These are phyloP conservation scores for Helarctos malayanus DNA, from an alignment of 2,797 vertebrate genomes.

Conservation along the genomic window DNA sequence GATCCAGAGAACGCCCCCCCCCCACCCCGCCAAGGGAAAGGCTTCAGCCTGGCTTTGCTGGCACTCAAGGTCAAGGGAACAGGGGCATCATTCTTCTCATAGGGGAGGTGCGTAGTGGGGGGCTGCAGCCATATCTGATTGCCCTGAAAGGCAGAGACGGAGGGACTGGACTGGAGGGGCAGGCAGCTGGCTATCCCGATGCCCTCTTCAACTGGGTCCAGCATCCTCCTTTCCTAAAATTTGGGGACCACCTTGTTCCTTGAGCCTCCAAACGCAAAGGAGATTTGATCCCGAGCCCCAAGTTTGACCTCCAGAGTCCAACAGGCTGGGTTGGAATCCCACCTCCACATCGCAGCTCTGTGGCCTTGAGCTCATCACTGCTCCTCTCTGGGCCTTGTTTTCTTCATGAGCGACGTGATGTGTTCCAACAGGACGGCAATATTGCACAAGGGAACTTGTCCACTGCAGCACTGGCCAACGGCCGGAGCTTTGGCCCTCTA, in stretches of 20 bases:
- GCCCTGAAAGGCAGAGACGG: not conserved
- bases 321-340: not conserved
- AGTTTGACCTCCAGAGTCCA: not conserved
- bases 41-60: not conserved
- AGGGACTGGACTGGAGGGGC: not conserved
- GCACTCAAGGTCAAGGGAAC: constrained; percentile 18
- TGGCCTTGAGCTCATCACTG: not conserved
- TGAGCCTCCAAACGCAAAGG: not conserved
- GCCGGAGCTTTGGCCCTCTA: not conserved
- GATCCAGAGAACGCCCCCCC: not conserved
- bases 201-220: not conserved
- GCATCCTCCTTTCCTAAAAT: not conserved
- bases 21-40: not conserved
- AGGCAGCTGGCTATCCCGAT: not conserved
- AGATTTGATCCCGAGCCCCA: not conserved
- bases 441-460: no score
- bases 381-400: not conserved
- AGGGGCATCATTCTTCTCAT: not conserved
- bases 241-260: not conserved
- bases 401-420: not conserved
- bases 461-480: not conserved
- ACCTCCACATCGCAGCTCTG: not conserved
- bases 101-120: no score
- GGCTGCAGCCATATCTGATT: not conserved
- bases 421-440: rapidly evolving